Base-by-base conservation (phyloP, 1,140 invertebrate genomes). In the Zophobas atratus region DNA sequence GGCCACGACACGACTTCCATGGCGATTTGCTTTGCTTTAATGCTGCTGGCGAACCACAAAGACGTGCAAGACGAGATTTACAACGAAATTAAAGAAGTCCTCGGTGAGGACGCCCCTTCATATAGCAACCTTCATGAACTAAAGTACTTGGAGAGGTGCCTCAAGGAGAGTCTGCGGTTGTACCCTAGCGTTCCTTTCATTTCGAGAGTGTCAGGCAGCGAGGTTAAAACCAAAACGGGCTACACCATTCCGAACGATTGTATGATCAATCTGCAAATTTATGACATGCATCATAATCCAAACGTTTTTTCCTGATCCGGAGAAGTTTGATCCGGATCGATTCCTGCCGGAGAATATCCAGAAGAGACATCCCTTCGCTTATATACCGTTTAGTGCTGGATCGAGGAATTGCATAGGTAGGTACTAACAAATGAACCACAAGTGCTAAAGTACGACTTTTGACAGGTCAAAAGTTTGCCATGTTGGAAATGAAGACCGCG, bases 41-140 rank as follows among this genome's bases (percentile, higher is more conserved):
- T 87, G 83, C 53, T 81, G 8, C 8, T 87, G 48, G 86, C 86
- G 33, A 83, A 86, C n/a, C 81, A 87, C 63, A 32, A 39, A 35
- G 70, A 79, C 32, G 57, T 78, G 6, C 82, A 84, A 70, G 84
- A 89, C 32, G 91, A 90, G 80, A 81, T 91, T 20, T 89, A 88
- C 55, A 85, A 91, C 36, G 93, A 93, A 85, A 88, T 95, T 32
- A 90, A 92, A 81, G 81, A 86, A 5, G 89, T 93, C 70, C 88
- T 94, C 70, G 91, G 91, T 20, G 67, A 78, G 32, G 6, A 32
- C 92, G 92, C 80, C 82, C 93, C 0, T 79, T 89, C 53, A 82
- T 90, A 53, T 89, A 93, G 89, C 90, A 90, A 76, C 93, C 92
- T 83, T 79, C 92, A 70, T 92, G 93, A 78, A 84, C 88, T n/a